Evolutionary conservation across 2,113 vertebrate genomes (phyloP).

Genomic region (Brienomyrus brachyistius): DNA sequence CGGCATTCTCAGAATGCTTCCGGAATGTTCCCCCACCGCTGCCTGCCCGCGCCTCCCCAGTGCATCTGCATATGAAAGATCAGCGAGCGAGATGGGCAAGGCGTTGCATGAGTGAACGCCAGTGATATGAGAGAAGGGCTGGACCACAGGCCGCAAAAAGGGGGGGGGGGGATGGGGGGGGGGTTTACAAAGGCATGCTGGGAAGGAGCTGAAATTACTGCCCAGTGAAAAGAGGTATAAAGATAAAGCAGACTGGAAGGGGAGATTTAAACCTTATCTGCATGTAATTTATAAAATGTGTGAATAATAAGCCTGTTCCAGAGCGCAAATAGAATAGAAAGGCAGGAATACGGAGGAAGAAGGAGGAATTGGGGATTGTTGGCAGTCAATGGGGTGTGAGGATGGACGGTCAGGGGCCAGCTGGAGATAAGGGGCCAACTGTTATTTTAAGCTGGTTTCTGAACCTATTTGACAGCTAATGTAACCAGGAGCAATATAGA

Average conservation of each 20-base stretch:
- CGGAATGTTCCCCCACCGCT: too few species aligned
- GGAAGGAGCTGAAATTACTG: neutral
- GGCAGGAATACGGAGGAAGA: neutral
- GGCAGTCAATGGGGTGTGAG: neutral
- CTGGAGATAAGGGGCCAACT: neutral
- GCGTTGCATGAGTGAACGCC: neutral
- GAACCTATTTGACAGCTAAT: constrained; percentile 2
- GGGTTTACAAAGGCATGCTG: neutral
- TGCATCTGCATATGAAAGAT: constrained; percentile 11
- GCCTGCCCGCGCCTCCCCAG: neutral
- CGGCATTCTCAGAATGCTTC: neutral
- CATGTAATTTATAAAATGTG: neutral
- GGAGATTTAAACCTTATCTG: neutral
- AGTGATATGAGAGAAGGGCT: neutral
- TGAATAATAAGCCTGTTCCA: neutral
- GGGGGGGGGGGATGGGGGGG: neutral
- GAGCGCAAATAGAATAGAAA: neutral
- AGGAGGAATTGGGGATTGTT: neutral
- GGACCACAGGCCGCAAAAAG: neutral
- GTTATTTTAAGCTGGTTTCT: constrained; percentile 14
- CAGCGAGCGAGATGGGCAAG: neutral
- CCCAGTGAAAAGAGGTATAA: neutral
- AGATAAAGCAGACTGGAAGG: constrained; percentile 1
- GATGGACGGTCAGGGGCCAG: neutral
- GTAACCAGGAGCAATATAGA: neutral